Conservation (phyloP, 2,888 invertebrate species). For the Protodeltote pygarga region DNA sequence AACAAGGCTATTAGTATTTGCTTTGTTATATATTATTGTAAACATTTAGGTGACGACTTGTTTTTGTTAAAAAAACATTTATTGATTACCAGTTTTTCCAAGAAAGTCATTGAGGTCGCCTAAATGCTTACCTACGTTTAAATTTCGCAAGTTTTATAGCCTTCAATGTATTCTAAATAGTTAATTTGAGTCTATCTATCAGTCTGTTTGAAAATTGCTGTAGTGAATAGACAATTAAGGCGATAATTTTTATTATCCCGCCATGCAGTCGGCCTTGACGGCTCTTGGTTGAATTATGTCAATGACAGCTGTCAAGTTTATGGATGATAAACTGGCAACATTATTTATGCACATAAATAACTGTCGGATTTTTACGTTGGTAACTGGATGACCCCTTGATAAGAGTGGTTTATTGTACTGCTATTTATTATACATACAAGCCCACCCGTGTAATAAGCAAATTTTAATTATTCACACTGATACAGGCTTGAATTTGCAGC, state of each 20-base stretch:
- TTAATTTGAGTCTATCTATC: slow-evolving; percentile 9
- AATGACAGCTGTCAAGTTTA: slow-evolving; percentile 48
- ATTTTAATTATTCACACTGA: slow-evolving; percentile 2
- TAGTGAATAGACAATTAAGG: slow-evolving; percentile 22
- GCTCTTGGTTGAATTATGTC: slow-evolving; percentile 45
- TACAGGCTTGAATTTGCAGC: no score
- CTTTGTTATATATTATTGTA: slow-evolving; percentile 1
- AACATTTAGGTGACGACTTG: slow-evolving; percentile 9
- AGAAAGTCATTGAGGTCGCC: slow-evolving; percentile 30
- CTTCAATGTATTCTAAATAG: slow-evolving; percentile 17
- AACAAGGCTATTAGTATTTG: no score
- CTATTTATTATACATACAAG: slow-evolving; percentile 22
- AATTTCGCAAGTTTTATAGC: slow-evolving; percentile 8
- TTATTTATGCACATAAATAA: slow-evolving; percentile 33
- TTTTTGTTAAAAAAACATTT: slow-evolving; percentile 13
- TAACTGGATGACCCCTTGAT: slow-evolving; percentile 24
- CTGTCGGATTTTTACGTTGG: slow-evolving; percentile 17
- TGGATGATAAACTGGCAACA: slow-evolving; percentile 39
- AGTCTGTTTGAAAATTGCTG: slow-evolving; percentile 10
- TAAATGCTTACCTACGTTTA: slow-evolving; percentile 13
- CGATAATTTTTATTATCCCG: slow-evolving; percentile 26
- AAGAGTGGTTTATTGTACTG: slow-evolving; percentile 8
- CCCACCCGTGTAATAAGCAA: not conserved
- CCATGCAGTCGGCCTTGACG: slow-evolving; percentile 37
- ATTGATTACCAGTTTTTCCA: slow-evolving; percentile 16